phyloP scores from a whole-genome alignment of 64 coral and sea anemone species.

The Cladopsammia gracilis region DNA sequence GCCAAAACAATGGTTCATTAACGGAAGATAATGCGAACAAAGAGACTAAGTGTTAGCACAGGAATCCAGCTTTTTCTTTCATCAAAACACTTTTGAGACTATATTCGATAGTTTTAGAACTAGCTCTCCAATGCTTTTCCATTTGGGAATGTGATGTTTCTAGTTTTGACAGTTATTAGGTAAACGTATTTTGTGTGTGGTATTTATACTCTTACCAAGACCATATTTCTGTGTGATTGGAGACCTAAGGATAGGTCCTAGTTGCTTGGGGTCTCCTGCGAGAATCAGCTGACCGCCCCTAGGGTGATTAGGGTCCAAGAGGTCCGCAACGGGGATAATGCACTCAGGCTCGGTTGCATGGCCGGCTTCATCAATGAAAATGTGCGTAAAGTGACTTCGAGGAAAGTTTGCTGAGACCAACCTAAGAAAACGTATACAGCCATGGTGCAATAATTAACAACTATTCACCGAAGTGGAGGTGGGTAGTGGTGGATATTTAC shows the following conservation, averaged over 20 bases:
- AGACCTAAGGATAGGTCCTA: conserved; percentile 78
- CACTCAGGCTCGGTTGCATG: conserved; percentile 82
- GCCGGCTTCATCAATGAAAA: conserved; percentile 85
- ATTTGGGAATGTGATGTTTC: too few relatives aligned
- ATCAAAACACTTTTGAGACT: too few relatives aligned
- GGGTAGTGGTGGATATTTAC: too few relatives aligned
- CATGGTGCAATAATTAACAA: too few relatives aligned
- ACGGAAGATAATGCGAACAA: too few relatives aligned
- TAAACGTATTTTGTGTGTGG: too few relatives aligned
- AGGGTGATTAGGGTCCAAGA: conserved; percentile 68
- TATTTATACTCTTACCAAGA: conserved; percentile 48
- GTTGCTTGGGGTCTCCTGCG: conserved; percentile 80
- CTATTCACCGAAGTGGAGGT: too few relatives aligned
- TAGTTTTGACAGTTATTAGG: background rate
- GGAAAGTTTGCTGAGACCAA: conserved; percentile 65
- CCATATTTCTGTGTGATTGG: conserved; percentile 67
- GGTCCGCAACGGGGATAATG: conserved; percentile 61
- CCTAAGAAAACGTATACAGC: conserved; percentile 24
- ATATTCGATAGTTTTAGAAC: too few relatives aligned
- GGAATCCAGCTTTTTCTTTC: too few relatives aligned
- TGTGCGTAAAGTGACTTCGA: conserved; percentile 68
- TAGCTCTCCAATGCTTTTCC: too few relatives aligned
- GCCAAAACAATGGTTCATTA: too few relatives aligned
- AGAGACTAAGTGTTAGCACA: too few relatives aligned
- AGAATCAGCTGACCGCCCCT: conserved; percentile 74